These are phyloP conservation scores for Ricordea florida DNA, from an alignment of 92 coral and sea anemone genomes.

Conservation along the genomic window DNA sequence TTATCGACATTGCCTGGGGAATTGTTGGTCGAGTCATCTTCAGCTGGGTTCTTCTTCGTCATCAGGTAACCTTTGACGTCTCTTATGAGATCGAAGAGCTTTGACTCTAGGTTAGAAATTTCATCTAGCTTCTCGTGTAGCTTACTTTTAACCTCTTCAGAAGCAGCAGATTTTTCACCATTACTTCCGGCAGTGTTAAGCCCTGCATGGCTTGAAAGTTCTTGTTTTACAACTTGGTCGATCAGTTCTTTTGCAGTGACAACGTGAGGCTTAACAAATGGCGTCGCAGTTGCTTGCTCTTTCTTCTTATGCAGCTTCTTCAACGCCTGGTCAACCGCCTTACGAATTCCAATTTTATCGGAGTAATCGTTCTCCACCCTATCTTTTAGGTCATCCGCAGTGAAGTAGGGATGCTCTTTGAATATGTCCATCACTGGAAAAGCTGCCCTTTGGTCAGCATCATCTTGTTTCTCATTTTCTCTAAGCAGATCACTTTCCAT, in stretches of 20 bases:
- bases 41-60: constrained; percentile 44
- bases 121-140: constrained; percentile 77
- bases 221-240: constrained; percentile 77
- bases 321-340: constrained; percentile 76
- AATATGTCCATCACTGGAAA: constrained; percentile 83
- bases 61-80: constrained; percentile 72
- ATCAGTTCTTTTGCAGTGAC: constrained; percentile 72
- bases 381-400: constrained; percentile 73
- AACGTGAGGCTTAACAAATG: background rate
- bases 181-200: background rate
- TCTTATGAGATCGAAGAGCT: constrained; percentile 59
- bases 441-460: constrained; percentile 68
- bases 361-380: constrained; percentile 61
- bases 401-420: constrained; percentile 55
- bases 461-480: constrained; percentile 47
- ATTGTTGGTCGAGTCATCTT: background rate
- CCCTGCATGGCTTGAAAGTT: constrained; percentile 41
- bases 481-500: constrained; percentile 26
- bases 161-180: background rate
- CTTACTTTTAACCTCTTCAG: constrained; percentile 41
- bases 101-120: constrained; percentile 58
- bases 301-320: constrained; percentile 75
- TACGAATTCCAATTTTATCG: constrained; percentile 56
- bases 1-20: constrained; percentile 21
- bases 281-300: constrained; percentile 29